phyloP scores from a whole-genome alignment of 2,888 invertebrate species.

The Lordiphosa fenestrarum region DNA sequence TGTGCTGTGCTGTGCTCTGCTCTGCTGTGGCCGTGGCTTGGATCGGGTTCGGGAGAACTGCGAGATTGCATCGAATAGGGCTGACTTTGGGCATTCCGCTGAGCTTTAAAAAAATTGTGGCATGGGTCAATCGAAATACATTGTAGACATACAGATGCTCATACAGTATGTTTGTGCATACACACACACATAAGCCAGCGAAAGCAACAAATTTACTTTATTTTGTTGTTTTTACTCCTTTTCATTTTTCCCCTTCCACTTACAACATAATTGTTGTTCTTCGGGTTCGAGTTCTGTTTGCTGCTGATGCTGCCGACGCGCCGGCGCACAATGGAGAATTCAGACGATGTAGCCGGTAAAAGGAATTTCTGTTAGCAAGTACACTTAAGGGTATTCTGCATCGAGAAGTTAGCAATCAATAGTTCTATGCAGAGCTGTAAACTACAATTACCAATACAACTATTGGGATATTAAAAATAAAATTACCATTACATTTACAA shows the following conservation, averaged over 20 bases:
- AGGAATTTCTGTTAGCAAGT: no score
- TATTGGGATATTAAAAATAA: no score
- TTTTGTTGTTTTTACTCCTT: conserved; percentile 13
- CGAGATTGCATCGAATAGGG: conserved; percentile 36
- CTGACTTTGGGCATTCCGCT: conserved; percentile 26
- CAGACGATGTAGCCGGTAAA: no score
- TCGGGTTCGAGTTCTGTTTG: conserved; percentile 34
- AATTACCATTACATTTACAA: no score
- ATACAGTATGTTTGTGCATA: not conserved
- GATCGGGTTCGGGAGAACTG: no score
- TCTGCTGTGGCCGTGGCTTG: not conserved
- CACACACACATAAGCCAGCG: not conserved
- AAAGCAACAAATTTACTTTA: no score
- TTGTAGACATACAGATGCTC: conserved; percentile 1
- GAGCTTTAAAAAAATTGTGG: not conserved
- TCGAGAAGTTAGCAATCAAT: no score
- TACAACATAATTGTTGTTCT: conserved; percentile 32
- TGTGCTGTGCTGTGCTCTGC: conserved; percentile 1
- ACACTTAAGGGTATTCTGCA: no score
- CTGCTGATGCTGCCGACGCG: conserved; percentile 35
- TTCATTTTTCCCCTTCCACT: conserved; percentile 12
- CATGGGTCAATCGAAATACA: conserved; percentile 23
- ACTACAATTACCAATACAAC: no score
- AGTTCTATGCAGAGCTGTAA: no score
- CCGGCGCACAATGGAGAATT: not conserved